phyloP scores from a whole-genome alignment of 2,797 vertebrate species.

The Cyclura pinguis region DNA sequence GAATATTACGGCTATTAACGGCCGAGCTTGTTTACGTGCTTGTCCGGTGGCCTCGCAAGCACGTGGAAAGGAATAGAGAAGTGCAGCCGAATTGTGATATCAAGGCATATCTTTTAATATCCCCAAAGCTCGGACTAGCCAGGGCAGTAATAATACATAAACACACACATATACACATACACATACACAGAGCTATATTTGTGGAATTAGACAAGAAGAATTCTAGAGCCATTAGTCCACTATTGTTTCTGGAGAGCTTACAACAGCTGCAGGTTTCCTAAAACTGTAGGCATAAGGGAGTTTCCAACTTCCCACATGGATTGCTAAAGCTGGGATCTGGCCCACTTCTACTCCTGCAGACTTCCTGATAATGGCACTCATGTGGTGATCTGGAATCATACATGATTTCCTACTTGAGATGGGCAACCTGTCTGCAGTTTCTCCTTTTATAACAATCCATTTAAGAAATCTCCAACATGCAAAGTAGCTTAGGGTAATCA shows the following conservation, averaged over 20 bases:
- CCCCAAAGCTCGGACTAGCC: too few species aligned
- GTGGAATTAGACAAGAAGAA: background rate
- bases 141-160: too few species aligned
- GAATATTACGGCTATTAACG: too few species aligned
- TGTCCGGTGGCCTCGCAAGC: too few species aligned
- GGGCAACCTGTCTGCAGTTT: too few species aligned
- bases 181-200: background rate
- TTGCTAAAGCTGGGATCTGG: background rate
- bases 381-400: constrained; percentile 33
- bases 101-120: too few species aligned
- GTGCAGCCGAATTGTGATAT: too few species aligned
- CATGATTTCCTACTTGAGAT: background rate
- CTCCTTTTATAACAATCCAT: constrained; percentile 40
- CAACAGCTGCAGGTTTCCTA: background rate
- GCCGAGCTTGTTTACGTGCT: too few species aligned
- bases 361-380: background rate
- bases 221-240: background rate
- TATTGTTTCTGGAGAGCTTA: background rate
- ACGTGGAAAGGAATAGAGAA: too few species aligned
- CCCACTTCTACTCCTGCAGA: background rate
- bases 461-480: constrained; percentile 56
- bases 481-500: constrained; percentile 65
- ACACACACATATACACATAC: too few species aligned
- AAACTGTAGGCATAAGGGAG: background rate
- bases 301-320: background rate